A percentile compares a stretch with the other conserved stretches of the same genome.
Evolutionary conservation across 1,140 invertebrate genomes (phyloP).

Genomic region (Tetragnatha versicolor): DNA sequence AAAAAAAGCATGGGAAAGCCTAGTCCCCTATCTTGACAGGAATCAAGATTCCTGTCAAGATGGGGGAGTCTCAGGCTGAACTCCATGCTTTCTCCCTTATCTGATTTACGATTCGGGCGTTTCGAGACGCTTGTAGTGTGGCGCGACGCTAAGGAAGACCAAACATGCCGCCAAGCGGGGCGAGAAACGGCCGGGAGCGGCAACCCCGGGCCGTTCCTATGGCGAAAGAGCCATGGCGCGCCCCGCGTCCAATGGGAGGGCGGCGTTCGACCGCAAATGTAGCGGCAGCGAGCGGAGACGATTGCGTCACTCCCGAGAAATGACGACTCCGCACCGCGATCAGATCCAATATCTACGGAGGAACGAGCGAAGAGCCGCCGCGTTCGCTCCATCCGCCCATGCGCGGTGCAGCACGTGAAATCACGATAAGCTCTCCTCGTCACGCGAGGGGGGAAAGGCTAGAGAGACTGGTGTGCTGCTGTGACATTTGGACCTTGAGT

Average conservation of each 20-base stretch:
- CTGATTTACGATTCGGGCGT: no score
- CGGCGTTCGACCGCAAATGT: conserved; percentile 40
- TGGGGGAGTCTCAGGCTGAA: no score
- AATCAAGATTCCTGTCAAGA: no score
- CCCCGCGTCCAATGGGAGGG: conserved; percentile 24
- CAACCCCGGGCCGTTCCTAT: background rate
- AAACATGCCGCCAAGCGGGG: background rate
- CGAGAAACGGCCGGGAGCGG: background rate
- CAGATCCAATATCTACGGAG: conserved; percentile 25
- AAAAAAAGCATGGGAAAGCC: no score
- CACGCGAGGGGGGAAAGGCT: background rate
- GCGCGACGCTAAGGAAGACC: background rate
- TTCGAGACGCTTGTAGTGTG: no score
- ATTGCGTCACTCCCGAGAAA: conserved; percentile 3
- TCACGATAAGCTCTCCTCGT: background rate
- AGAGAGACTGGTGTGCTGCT: background rate
- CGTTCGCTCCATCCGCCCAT: background rate
- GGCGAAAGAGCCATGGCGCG: conserved; percentile 17
- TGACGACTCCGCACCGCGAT: background rate
- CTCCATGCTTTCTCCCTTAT: no score
- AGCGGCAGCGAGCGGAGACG: conserved; percentile 28
- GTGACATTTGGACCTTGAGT: conserved; percentile 23
- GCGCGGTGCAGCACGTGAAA: conserved; percentile 9
- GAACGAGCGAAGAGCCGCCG: background rate
- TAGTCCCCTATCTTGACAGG: no score